A percentile compares a stretch with the other conserved stretches of the same genome.
These are phyloP conservation scores for Trachelus iudaicus DNA, from an alignment of 2,888 invertebrate genomes.

Conservation along the genomic window DNA sequence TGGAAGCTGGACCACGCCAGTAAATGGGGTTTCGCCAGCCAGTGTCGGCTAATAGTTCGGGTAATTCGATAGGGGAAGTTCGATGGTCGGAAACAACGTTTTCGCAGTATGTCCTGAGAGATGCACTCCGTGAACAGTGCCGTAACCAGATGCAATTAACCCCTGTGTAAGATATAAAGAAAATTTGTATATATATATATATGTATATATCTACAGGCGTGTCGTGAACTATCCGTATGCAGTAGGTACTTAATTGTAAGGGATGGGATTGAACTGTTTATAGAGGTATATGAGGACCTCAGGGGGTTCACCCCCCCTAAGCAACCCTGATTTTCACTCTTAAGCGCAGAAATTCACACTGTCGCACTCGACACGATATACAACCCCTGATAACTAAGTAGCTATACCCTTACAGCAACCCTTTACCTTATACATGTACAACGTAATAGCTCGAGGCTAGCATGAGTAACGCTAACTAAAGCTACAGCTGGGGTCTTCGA, in stretches of 20 bases:
- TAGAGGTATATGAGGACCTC: too few species aligned
- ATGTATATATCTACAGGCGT: too few species aligned
- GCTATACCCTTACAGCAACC: too few species aligned
- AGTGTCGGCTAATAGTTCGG: slow-evolving; percentile 18
- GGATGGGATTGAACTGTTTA: too few species aligned
- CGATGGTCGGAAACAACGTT: background rate
- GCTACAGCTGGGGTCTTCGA: slow-evolving; percentile 5
- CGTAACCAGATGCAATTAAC: background rate
- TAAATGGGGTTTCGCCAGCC: background rate
- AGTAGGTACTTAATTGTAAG: too few species aligned
- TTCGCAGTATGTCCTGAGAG: background rate
- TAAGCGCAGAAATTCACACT: slow-evolving; percentile 15
- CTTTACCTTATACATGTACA: too few species aligned
- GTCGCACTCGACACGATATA: background rate
- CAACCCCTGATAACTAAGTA: too few species aligned
- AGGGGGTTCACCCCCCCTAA: background rate
- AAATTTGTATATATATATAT: too few species aligned
- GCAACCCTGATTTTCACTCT: slow-evolving; percentile 17
- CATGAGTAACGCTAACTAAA: slow-evolving; percentile 19
- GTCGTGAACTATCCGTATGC: too few species aligned
- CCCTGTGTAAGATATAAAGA: background rate
- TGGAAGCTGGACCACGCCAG: too few species aligned
- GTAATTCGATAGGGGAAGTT: slow-evolving; percentile 19
- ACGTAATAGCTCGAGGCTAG: background rate
- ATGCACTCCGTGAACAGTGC: too few species aligned